Percentiles rank a stretch among this genome's conserved stretches.
These are phyloP conservation scores for Cheilosia grossa DNA, from an alignment of 2,888 invertebrate genomes.

Conservation along the genomic window DNA sequence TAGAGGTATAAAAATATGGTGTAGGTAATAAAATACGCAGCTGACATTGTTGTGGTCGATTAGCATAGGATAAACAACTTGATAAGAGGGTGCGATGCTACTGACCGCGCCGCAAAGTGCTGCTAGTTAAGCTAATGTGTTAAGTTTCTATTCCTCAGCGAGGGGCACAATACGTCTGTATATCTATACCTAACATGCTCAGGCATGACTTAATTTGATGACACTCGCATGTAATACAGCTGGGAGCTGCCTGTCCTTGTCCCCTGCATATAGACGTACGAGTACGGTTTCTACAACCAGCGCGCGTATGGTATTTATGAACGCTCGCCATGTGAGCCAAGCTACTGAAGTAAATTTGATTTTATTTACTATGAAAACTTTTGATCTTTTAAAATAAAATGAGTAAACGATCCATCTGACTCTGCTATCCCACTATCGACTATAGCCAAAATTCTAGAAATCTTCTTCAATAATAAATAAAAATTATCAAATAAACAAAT, in stretches of 20 bases:
- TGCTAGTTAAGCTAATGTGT: slow-evolving; percentile 57
- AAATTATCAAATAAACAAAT: too few relatives aligned
- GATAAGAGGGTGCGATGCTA: slow-evolving; percentile 63
- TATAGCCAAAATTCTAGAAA: too few relatives aligned
- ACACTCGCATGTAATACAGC: neutral
- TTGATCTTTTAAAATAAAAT: too few relatives aligned
- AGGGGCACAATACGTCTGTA: neutral
- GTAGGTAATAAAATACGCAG: slow-evolving; percentile 2
- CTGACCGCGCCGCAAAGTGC: slow-evolving; percentile 45
- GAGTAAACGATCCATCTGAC: too few relatives aligned
- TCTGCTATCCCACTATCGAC: too few relatives aligned
- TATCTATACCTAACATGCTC: neutral
- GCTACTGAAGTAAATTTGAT: slow-evolving; percentile 8
- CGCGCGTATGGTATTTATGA: slow-evolving; percentile 1
- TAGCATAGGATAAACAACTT: slow-evolving; percentile 49
- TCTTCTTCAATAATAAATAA: too few relatives aligned
- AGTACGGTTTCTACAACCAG: too few relatives aligned
- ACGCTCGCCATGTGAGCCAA: neutral
- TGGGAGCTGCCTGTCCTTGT: neutral
- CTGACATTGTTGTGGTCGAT: slow-evolving; percentile 47
- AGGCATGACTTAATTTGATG: slow-evolving; percentile 5
- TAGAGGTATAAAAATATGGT: neutral
- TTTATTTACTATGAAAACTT: too few relatives aligned
- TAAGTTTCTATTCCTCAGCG: slow-evolving; percentile 35
- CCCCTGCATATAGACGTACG: neutral